A percentile compares a stretch with the other conserved stretches of the same genome.
These are phyloP conservation scores for Australoheros scitulus DNA, from an alignment of 2,113 vertebrate genomes.

Conservation along the genomic window DNA sequence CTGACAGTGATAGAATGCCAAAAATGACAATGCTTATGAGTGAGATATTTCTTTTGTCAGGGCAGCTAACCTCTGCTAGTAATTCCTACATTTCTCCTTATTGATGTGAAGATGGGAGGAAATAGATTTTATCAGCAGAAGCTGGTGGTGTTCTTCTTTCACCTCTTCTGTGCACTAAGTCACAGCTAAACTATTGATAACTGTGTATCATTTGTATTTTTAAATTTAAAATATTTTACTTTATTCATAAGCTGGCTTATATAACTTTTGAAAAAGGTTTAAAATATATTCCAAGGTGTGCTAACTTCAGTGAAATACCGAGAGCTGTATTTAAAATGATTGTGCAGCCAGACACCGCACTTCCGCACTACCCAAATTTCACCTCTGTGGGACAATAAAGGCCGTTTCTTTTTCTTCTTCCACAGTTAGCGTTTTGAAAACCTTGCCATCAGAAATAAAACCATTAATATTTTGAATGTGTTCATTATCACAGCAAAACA, in stretches of 20 bases:
- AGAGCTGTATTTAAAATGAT: neutral
- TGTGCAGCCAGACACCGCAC: neutral
- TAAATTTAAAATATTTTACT: neutral
- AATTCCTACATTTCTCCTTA: neutral
- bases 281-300: neutral
- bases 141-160: too few relatives aligned
- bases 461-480: neutral
- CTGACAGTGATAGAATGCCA: constrained; percentile 22
- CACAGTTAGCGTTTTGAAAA: too few relatives aligned
- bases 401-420: too few relatives aligned
- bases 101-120: neutral
- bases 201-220: too few relatives aligned
- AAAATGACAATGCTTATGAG: constrained; percentile 3
- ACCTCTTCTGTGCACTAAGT: too few relatives aligned
- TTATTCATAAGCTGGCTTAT: neutral
- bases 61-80: neutral
- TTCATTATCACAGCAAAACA: neutral
- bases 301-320: neutral
- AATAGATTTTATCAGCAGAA: neutral
- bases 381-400: too few relatives aligned
- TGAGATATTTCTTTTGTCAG: constrained; percentile 4
- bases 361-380: too few relatives aligned
- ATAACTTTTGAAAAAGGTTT: neutral
- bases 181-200: too few relatives aligned
- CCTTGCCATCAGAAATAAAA: neutral